Evolutionary conservation across 2,113 vertebrate genomes (phyloP).

Genomic region (Tenebrosternarchus preto): DNA sequence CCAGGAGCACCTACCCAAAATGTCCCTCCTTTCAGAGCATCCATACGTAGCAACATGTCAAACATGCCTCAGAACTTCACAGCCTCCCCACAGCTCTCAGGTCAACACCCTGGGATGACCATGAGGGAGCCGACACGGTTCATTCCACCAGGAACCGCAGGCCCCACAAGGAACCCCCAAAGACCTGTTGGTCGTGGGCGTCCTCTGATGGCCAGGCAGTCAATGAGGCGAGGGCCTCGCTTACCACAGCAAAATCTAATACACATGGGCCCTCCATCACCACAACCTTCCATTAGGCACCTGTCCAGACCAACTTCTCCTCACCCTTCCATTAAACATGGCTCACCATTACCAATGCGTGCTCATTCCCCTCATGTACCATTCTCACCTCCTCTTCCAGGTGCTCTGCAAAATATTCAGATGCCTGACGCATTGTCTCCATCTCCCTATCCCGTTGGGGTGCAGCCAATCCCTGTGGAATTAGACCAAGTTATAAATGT

Average conservation of each 20-base stretch:
- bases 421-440: too few relatives aligned
- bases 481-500: slow-evolving; percentile 35
- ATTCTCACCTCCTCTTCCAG: slow-evolving; percentile 61
- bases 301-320: slow-evolving; percentile 53
- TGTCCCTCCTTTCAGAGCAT: slow-evolving; percentile 71
- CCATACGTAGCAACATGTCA: slow-evolving; percentile 71
- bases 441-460: too few relatives aligned
- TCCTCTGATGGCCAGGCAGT: slow-evolving; percentile 68
- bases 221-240: slow-evolving; percentile 55
- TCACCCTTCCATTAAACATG: slow-evolving; percentile 53
- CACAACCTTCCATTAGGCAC: slow-evolving; percentile 61
- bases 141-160: slow-evolving; percentile 61
- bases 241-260: slow-evolving; percentile 74
- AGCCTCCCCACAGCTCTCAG: slow-evolving; percentile 61
- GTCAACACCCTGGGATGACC: slow-evolving; percentile 24
- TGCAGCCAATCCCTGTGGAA: slow-evolving; percentile 26
- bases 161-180: slow-evolving; percentile 56
- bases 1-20: slow-evolving; percentile 72
- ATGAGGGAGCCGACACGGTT: slow-evolving; percentile 49
- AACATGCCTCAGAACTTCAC: slow-evolving; percentile 66
- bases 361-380: slow-evolving; percentile 53
- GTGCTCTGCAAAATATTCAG: slow-evolving; percentile 48
- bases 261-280: slow-evolving; percentile 62
- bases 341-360: slow-evolving; percentile 54
- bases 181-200: slow-evolving; percentile 73